phyloP scores from a whole-genome alignment of 2,113 vertebrate species.

The Siphamia tubifer region DNA sequence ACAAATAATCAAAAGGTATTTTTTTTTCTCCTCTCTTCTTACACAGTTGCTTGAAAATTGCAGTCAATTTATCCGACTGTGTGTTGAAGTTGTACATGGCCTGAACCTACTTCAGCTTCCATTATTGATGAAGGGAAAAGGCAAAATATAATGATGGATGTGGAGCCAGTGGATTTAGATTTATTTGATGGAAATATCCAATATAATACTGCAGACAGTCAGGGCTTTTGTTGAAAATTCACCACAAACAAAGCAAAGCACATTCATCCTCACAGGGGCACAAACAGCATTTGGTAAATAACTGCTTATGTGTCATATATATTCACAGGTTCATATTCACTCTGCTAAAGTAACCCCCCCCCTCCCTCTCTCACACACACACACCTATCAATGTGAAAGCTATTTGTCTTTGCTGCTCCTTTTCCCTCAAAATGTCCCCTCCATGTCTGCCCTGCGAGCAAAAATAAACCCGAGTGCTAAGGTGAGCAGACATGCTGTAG shows the following conservation, averaged over 20 bases:
- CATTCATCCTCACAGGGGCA: background rate
- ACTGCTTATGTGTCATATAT: background rate
- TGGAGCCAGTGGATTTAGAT: background rate
- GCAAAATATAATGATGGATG: constrained; percentile 8
- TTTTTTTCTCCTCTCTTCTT: too few species aligned
- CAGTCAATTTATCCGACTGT: constrained; percentile 16
- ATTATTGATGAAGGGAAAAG: background rate
- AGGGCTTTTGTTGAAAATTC: background rate
- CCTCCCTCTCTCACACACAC: too few species aligned
- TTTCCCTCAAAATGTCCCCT: background rate
- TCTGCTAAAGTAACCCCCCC: background rate
- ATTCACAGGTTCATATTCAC: background rate
- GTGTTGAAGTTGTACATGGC: background rate
- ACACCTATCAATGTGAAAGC: background rate
- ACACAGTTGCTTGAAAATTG: constrained; percentile 9
- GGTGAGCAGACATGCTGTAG: constrained; percentile 42
- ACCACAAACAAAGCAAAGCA: background rate
- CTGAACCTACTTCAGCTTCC: background rate
- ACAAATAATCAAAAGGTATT: constrained; percentile 22
- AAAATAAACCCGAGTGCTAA: constrained; percentile 26
- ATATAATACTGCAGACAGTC: too few species aligned
- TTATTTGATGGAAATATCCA: background rate
- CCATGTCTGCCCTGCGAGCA: constrained; percentile 7
- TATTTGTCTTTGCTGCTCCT: background rate
- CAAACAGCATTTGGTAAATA: background rate